Base-by-base conservation (phyloP, 92 coral and sea anemone species). In the Pocillopora grandis region DNA sequence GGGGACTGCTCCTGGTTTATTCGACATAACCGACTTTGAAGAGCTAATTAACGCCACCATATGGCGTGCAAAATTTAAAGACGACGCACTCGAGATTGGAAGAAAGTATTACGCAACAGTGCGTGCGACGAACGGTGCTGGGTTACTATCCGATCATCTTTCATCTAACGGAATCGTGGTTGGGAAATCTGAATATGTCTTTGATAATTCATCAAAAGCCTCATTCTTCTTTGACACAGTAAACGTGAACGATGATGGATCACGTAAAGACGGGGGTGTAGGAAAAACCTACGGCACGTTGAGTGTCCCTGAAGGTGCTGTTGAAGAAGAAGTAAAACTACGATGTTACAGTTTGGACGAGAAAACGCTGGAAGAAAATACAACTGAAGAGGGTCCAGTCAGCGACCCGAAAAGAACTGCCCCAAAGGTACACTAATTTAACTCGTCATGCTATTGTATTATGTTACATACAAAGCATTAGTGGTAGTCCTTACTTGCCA, bases 191-290 rank as follows among this genome's bases (percentile, higher is more conserved):
- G 96, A 92, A 18, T 92, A 80, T 75, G 61, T 80, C 31, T 90
- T 92, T 14, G 91, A 90, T n/a, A 91, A 88, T 71, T 78, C 84
- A 23, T 89, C 91, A 20, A 78, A 92, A 17, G 98, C 90, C 0
- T 95, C 98, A 12, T 92, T 95, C 78, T 95, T 95, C 88, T 95
- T 95, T 57, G 98, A 95, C 75, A 89, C 98, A 14, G 97, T 95
- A 1, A 93, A 91, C 36, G 89, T 91, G 7, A 93, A 91, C 42
- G 75, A 85, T 5, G 85, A 93, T 58, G 98, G 94, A 7, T 63
- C 97, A 21, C 86, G 89, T n/a, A 78, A 93, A 75, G 98, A 93
- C 16, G 83, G 79, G 37, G 97, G 98, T 7, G 95, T 93, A 19
- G 98, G 97, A 12, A 66, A 91, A 58, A 95, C 98, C 11, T 95